Evolutionary conservation across 2,113 vertebrate genomes (phyloP).

Genomic region (Lycaon pictus): DNA sequence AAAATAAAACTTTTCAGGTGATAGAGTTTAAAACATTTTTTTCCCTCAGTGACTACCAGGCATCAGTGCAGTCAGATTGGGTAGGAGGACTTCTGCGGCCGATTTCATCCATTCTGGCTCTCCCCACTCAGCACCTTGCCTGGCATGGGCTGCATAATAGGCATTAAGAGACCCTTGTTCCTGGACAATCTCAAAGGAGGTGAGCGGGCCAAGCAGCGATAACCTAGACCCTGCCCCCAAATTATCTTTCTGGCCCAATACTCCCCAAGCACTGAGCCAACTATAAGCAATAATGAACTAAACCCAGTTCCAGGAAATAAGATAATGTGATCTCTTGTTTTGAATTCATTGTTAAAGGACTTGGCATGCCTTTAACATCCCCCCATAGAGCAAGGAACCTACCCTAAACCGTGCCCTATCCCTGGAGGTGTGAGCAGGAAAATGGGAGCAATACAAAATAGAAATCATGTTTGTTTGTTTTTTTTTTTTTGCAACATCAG

Average conservation of each 20-base stretch:
- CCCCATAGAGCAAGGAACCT: neutral
- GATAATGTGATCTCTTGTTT: neutral
- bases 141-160: neutral
- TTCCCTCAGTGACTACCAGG: neutral
- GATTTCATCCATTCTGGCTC: neutral
- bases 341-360: constrained; percentile 29
- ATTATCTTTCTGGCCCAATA: neutral
- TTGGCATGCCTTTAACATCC: neutral
- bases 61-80: neutral
- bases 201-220: neutral
- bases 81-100: neutral
- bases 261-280: neutral
- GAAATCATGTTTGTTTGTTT: no score
- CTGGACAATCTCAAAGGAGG: neutral
- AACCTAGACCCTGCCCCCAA: neutral
- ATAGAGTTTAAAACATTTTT: neutral
- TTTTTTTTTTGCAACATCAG: neutral
- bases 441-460: neutral
- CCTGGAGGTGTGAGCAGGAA: neutral
- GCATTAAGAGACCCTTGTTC: neutral
- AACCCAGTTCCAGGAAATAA: neutral
- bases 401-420: neutral
- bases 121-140: neutral
- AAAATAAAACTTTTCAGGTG: neutral
- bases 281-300: neutral